phyloP scores from a whole-genome alignment of 2,888 invertebrate species.

The Idaea straminata region DNA sequence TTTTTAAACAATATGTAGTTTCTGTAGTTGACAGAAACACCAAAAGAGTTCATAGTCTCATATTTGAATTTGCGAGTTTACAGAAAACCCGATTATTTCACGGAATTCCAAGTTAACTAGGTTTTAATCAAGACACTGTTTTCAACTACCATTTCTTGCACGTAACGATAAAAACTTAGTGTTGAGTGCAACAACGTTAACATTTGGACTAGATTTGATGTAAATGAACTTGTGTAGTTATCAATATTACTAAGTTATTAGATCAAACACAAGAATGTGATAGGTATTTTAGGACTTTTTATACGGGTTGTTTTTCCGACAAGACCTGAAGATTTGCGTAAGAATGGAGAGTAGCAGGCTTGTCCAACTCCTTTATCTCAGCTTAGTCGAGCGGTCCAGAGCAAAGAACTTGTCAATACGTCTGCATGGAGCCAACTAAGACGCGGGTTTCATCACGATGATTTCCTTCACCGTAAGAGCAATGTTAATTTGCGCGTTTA shows the following conservation, averaged over 20 bases:
- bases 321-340: too few relatives aligned
- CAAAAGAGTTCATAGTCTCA: background rate
- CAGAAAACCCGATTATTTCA: background rate
- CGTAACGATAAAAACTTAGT: background rate
- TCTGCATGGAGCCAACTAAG: too few relatives aligned
- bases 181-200: background rate
- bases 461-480: too few relatives aligned
- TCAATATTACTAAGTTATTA: background rate
- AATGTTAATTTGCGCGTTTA: too few relatives aligned
- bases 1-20: conserved; percentile 2
- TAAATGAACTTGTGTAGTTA: background rate
- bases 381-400: too few relatives aligned
- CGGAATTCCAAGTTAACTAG: background rate
- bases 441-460: too few relatives aligned
- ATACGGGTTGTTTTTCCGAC: too few relatives aligned
- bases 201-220: background rate
- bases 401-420: too few relatives aligned
- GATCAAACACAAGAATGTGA: background rate
- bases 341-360: too few relatives aligned
- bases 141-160: background rate
- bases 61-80: background rate
- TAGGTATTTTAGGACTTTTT: too few relatives aligned
- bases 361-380: too few relatives aligned
- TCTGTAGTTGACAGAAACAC: background rate
- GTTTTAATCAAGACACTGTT: background rate